Percentiles rank a stretch among this genome's conserved stretches.
Conservation (phyloP, 2,888 invertebrate species). For the Onchidella celtica region DNA sequence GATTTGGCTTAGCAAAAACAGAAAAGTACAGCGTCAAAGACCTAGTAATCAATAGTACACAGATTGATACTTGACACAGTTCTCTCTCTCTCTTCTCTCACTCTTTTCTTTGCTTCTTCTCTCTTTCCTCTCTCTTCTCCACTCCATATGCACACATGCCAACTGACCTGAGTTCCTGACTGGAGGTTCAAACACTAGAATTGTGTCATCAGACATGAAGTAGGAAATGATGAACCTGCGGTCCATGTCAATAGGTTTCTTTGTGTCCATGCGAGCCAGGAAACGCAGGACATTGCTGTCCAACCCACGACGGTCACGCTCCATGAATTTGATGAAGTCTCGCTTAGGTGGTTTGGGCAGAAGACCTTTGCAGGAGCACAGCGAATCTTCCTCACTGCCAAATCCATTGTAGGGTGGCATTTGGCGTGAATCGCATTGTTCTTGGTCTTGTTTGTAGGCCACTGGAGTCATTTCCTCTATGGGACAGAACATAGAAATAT, state of each 20-base stretch:
- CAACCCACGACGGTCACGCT: slow-evolving; percentile 87
- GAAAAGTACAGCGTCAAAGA: no score
- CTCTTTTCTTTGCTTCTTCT: no score
- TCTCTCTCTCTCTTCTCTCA: no score
- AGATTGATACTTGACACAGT: no score
- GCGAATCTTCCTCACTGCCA: slow-evolving; percentile 93
- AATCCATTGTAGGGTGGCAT: slow-evolving; percentile 95
- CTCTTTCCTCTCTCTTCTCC: no score
- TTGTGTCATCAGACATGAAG: slow-evolving; percentile 80
- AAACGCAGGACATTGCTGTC: slow-evolving; percentile 90
- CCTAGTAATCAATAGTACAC: no score
- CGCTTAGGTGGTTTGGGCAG: slow-evolving; percentile 88
- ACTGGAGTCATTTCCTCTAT: slow-evolving; percentile 84
- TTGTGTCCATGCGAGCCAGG: slow-evolving; percentile 88
- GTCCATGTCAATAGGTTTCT: slow-evolving; percentile 81
- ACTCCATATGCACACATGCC: no score
- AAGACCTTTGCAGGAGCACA: slow-evolving; percentile 91
- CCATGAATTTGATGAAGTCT: slow-evolving; percentile 90
- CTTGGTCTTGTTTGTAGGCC: slow-evolving; percentile 67
- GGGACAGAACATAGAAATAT: not conserved
- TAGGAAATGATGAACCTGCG: slow-evolving; percentile 80
- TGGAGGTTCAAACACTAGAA: slow-evolving; percentile 79
- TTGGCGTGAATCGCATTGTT: slow-evolving; percentile 54
- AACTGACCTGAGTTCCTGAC: slow-evolving; percentile 80
- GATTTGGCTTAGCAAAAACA: no score